Base-by-base conservation (phyloP, 2,888 invertebrate species). In the Lamellibrachia satsuma region DNA sequence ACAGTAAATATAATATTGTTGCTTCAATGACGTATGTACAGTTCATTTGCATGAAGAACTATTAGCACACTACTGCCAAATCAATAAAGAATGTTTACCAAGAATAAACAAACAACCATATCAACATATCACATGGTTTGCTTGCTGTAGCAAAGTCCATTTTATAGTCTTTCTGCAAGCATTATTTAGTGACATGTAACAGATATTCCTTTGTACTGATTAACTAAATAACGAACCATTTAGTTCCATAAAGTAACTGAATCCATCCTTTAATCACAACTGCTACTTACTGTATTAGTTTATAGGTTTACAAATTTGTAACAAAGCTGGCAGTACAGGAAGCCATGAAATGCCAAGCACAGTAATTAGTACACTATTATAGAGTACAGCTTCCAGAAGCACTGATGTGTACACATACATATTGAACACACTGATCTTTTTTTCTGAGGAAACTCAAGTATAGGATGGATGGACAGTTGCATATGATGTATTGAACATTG, bases 1-100 rank as follows among this genome's bases (percentile, higher is more conserved):
- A 75, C 75, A 75, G 75, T 75, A 75, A 75, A 75, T 75, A 75
- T 75, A 75, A 75, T 75, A 22, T 75, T 75, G 75, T 75, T 75
- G 75, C 22, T 75, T n/a, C 22, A 75, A 22, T 75, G 22, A 75
- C 22, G 75, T 22, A 75, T 75, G 9, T 55, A 75, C 75, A 75
- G n/a, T 75, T 22, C 15, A 22, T 75, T 75, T 75, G 75, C n/a
- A 75, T 75, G 75, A 75, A 75, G 22, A 75, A 75, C 75, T 75
- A 75, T 75, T 75, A 75, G 22, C 22, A 75, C 75, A 15, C 75
- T 75, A 22, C n/a, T 75, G 75, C 22, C 75, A 75, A 75, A 75
- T 75, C 75, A 75, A 75, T 75, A 11, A 75, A 75, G 75, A 22
- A 15, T 75, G 75, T 75, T 75, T 75, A 75, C 75, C 75, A 75